Evolutionary conservation across 2,888 invertebrate genomes (phyloP).

Genomic region (Cheilosia grossa): DNA sequence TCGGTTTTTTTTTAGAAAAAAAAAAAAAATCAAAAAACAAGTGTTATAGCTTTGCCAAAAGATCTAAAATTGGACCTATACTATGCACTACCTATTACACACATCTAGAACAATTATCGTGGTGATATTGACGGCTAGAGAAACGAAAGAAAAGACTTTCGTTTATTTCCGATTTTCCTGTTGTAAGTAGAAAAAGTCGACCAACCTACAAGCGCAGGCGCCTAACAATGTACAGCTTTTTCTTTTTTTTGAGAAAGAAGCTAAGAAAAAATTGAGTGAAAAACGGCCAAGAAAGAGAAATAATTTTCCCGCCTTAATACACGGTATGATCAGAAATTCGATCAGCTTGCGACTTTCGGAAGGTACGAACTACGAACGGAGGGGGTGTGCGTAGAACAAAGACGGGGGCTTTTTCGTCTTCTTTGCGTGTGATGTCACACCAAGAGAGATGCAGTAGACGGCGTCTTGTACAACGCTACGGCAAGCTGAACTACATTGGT

Average conservation of each 20-base stretch:
- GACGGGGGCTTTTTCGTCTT: constrained; percentile 16
- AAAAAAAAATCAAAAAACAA: constrained; percentile 9
- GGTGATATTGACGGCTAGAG: constrained; percentile 41
- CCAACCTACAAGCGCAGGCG: constrained; percentile 42
- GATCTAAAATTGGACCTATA: constrained; percentile 54
- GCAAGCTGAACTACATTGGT: constrained; percentile 31
- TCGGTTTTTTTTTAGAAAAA: background rate
- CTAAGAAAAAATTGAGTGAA: constrained; percentile 18
- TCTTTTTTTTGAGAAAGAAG: constrained; percentile 29
- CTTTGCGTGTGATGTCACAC: constrained; percentile 62
- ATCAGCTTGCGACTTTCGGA: constrained; percentile 61
- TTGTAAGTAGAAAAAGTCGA: constrained; percentile 6
- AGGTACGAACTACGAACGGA: background rate
- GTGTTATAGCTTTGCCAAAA: constrained; percentile 59
- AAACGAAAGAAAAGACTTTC: constrained; percentile 60
- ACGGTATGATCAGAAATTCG: constrained; percentile 68
- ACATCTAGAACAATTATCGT: constrained; percentile 44
- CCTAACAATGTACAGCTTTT: background rate
- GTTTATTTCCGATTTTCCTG: constrained; percentile 63
- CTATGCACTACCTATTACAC: constrained; percentile 33
- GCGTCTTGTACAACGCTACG: constrained; percentile 16
- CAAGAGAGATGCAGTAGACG: constrained; percentile 37
- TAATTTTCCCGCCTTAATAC: constrained; percentile 66
- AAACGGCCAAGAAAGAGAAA: constrained; percentile 39
- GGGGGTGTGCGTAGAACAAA: constrained; percentile 1